Evolutionary conservation across 2,797 vertebrate genomes (phyloP).

Genomic region (Monodelphis domestica): DNA sequence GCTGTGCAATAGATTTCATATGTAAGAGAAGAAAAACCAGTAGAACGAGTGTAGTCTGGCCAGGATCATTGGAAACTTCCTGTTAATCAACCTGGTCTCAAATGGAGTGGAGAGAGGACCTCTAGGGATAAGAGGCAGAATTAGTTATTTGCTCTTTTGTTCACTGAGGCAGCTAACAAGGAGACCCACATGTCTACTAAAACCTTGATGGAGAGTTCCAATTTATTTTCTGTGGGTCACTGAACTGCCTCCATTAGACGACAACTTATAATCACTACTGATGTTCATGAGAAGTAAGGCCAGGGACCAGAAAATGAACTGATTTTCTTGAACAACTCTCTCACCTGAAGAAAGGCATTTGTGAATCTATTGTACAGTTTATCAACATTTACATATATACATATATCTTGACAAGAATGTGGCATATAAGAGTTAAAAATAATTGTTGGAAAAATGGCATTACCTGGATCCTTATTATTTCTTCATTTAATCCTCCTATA

Average conservation of each 20-base stretch:
- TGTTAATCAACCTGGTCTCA: constrained; percentile 41
- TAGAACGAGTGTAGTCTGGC: constrained; percentile 41
- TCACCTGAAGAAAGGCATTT: constrained; percentile 12
- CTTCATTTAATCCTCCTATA: neutral
- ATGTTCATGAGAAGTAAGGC: constrained; percentile 36
- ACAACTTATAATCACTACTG: constrained; percentile 53
- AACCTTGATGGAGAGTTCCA: constrained; percentile 56
- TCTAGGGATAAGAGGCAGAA: neutral
- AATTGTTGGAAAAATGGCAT: neutral
- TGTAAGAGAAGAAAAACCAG: constrained; percentile 51
- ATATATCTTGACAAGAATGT: neutral
- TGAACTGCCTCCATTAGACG: constrained; percentile 56
- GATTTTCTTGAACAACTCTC: neutral
- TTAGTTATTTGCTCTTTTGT: constrained; percentile 31
- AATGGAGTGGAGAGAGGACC: neutral
- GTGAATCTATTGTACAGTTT: too few species aligned
- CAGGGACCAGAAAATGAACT: neutral
- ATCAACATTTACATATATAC: too few species aligned
- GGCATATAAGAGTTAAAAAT: neutral
- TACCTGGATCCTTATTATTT: neutral
- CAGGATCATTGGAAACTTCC: constrained; percentile 26
- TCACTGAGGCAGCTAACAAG: constrained; percentile 65
- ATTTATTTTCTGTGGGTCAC: constrained; percentile 67
- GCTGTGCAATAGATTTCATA: constrained; percentile 47
- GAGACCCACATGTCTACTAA: constrained; percentile 24